Conservation (phyloP, 2,113 vertebrate species). For the Petrocephalus zakoni region DNA sequence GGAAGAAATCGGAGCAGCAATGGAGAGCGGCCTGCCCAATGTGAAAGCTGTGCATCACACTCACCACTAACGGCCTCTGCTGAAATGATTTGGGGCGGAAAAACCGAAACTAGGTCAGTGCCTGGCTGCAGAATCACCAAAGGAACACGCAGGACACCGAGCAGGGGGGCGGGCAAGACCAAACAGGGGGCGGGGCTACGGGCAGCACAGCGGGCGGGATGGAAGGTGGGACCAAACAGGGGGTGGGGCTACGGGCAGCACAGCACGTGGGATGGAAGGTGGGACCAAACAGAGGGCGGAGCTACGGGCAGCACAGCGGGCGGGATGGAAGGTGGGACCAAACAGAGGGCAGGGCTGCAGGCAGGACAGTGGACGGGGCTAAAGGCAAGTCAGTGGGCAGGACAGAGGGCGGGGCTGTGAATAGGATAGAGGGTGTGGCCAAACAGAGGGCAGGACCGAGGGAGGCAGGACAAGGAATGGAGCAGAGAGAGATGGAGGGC, state of each 20-base stretch:
- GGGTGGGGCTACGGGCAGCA: not conserved
- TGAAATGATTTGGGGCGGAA: not conserved
- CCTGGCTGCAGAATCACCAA: not conserved
- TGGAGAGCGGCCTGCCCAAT: not conserved
- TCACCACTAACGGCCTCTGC: not conserved
- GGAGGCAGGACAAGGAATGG: too few relatives aligned
- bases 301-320: too few relatives aligned
- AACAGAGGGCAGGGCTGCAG: too few relatives aligned
- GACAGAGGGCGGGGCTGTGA: not conserved
- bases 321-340: not conserved
- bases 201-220: too few relatives aligned
- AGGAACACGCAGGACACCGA: not conserved
- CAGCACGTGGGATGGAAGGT: not conserved
- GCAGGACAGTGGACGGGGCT: not conserved
- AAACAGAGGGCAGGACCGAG: not conserved
- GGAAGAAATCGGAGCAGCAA: not conserved
- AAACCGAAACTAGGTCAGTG: not conserved
- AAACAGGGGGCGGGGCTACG: not conserved
- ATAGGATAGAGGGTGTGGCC: not conserved
- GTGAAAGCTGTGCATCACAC: not conserved
- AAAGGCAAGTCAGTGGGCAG: too few relatives aligned
- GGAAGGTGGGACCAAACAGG: not conserved
- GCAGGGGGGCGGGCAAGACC: not conserved
- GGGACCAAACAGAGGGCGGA: not conserved
- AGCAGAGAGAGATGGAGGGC: too few relatives aligned